Percentiles rank a stretch among this genome's conserved stretches.
Evolutionary conservation across 2,797 vertebrate genomes (phyloP).

Genomic region (Clamator glandarius): DNA sequence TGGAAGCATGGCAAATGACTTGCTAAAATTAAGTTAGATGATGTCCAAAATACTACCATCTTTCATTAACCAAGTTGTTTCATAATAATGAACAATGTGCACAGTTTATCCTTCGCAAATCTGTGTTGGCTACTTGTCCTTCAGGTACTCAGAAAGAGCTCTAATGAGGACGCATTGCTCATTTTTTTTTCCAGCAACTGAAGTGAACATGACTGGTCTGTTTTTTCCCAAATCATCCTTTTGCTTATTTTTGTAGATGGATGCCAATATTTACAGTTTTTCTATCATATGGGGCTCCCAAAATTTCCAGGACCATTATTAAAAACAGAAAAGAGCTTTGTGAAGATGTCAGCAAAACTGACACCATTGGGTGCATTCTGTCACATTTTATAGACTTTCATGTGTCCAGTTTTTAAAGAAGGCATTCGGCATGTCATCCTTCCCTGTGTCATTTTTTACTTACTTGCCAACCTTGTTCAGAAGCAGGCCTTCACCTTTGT

Average conservation of each 20-base stretch:
- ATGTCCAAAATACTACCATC: not conserved
- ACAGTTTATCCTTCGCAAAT: not conserved
- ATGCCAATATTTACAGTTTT: not conserved
- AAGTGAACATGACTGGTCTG: not conserved
- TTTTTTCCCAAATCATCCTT: not conserved
- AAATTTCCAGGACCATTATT: not conserved
- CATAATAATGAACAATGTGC: not conserved
- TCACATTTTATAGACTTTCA: not conserved
- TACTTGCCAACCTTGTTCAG: not conserved
- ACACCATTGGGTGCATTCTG: not conserved
- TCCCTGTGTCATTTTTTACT: not conserved
- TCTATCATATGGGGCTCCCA: not conserved
- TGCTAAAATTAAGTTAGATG: not conserved
- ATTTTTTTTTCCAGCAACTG: not conserved
- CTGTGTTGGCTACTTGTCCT: not conserved
- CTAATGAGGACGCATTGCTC: not conserved
- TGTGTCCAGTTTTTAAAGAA: not conserved
- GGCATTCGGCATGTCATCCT: not conserved
- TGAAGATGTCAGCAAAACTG: not conserved
- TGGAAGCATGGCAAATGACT: not conserved
- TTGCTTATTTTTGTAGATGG: not conserved
- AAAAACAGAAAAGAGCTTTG: not conserved
- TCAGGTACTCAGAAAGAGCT: not conserved
- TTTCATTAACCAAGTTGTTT: not conserved
- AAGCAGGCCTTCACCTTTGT: fast-evolving